Evolutionary conservation across 2,113 vertebrate species (phyloP).

Genomic region (Callithrix jacchus): DNA sequence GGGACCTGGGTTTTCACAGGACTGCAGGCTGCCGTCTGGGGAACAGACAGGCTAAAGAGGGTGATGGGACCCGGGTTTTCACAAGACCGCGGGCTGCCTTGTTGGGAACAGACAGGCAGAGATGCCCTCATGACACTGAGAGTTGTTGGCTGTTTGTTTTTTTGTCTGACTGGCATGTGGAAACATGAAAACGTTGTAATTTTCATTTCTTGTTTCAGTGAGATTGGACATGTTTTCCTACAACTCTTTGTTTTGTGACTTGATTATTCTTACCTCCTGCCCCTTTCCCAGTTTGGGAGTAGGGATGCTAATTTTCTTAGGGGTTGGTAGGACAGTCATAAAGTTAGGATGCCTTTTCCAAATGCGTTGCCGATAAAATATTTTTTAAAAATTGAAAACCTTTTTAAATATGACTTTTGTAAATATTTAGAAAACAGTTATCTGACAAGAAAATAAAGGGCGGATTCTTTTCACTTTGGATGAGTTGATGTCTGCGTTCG

Average conservation of each 20-base stretch:
- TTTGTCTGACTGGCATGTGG: neutral
- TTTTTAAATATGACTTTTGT: neutral
- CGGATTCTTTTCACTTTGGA: fast-evolving
- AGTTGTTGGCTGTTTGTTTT: fast-evolving
- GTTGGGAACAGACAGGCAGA: too few relatives aligned
- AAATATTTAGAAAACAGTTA: neutral
- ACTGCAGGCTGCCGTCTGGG: too few relatives aligned
- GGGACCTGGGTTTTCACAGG: too few relatives aligned
- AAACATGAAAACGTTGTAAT: neutral
- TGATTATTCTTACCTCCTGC: neutral
- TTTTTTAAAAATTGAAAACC: neutral
- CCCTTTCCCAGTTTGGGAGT: neutral
- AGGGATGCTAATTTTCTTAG: neutral
- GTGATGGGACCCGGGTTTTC: too few relatives aligned
- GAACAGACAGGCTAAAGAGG: too few relatives aligned
- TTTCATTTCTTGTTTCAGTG: neutral
- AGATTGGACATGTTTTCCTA: neutral
- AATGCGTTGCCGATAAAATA: neutral
- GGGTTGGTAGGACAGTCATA: neutral
- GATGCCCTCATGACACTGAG: neutral
- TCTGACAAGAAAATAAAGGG: neutral
- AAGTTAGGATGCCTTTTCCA: neutral
- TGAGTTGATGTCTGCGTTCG: neutral
- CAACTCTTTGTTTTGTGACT: neutral
- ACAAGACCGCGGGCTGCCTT: too few relatives aligned